Evolutionary conservation across 2,113 vertebrate species (phyloP), one percentile per base, ranked within the genome.

Genomic region (Mohoua ochrocephala): DNA sequence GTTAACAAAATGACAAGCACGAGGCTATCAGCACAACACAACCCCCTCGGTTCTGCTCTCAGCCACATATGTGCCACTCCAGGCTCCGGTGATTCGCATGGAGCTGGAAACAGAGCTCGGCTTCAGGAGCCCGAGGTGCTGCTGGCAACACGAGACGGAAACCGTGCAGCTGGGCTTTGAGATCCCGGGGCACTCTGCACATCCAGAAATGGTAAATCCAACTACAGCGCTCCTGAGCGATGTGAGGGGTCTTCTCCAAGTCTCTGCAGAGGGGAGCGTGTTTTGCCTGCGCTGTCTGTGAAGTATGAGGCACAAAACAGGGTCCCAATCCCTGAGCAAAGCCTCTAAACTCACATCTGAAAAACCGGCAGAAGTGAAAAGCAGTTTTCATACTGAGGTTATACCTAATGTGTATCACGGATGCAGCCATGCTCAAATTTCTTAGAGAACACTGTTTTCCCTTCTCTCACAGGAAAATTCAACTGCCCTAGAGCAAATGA

Each of bases 1-100:
- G 93, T 91, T 93, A 91, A 89, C 78, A 89, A 91, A 84, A 93
- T 87, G 87, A 87, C 80, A 92, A 77, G 84, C 59, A 45, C 6
- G 1, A 67, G 95, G 93, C 84, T 89, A 75, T 78, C 91, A 27
- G 92, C 77, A 67, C 92, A 95, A 78, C 96, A 78, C 63, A 1
- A 7, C 45, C 41, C 54, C 64, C 35, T 37, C 91, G 70, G 52
- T 10, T 84, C 91, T 84, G 74, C 91, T 93, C 87, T 79, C 94
- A 83, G 89, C 10, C 94, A 87, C 85, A 61, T 47, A 76, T 76
- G 93, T 71, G 83, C 91, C 44, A 8, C 57, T 90, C 85, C 79
- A 93, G 87, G 67, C 95, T 89, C n/a, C 87, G 63, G 65, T 5
- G 74, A 81, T 18, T 23, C 84, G 31, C n/a, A 2, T 0, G 26